Conservation (phyloP, 2,888 invertebrate genomes). For the Archaeoteleia sp. region DNA sequence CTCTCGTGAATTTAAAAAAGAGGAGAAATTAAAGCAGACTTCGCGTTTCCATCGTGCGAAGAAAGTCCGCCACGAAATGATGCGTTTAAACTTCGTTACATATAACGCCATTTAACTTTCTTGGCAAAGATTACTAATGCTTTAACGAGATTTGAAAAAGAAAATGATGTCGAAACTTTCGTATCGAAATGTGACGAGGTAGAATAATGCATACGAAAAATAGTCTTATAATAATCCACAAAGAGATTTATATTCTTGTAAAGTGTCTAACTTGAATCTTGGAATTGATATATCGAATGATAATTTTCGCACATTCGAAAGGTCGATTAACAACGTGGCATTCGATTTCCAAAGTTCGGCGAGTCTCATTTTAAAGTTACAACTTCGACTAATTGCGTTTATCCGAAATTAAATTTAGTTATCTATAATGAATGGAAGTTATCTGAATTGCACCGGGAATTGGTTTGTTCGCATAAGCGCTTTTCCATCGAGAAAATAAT, state of each 20-base stretch:
- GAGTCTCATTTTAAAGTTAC: constrained; percentile 15
- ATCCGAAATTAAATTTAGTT: constrained; percentile 22
- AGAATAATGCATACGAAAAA: no score
- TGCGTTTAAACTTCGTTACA: constrained; percentile 6
- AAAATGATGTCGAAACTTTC: not conserved
- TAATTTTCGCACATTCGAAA: constrained; percentile 10
- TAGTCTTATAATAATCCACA: no score
- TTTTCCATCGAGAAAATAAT: constrained; percentile 10
- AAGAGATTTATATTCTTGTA: no score
- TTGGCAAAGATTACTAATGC: no score
- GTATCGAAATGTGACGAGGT: no score
- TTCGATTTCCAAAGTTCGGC: constrained; percentile 7
- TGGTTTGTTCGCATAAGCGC: constrained; percentile 10
- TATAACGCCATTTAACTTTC: constrained; percentile 11
- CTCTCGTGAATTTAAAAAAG: constrained; percentile 21
- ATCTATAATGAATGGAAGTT: constrained; percentile 21
- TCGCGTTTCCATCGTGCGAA: no score
- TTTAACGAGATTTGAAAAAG: no score
- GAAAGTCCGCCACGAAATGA: no score
- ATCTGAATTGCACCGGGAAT: constrained; percentile 2
- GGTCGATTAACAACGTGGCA: constrained; percentile 7
- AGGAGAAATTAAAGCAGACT: not conserved
- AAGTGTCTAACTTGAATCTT: not conserved
- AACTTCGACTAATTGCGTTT: constrained; percentile 27
- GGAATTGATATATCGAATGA: constrained; percentile 2